A percentile compares a stretch with the other conserved stretches of the same genome.
phyloP scores from a whole-genome alignment of 2,797 vertebrate species.

The Tragopan temminckii region DNA sequence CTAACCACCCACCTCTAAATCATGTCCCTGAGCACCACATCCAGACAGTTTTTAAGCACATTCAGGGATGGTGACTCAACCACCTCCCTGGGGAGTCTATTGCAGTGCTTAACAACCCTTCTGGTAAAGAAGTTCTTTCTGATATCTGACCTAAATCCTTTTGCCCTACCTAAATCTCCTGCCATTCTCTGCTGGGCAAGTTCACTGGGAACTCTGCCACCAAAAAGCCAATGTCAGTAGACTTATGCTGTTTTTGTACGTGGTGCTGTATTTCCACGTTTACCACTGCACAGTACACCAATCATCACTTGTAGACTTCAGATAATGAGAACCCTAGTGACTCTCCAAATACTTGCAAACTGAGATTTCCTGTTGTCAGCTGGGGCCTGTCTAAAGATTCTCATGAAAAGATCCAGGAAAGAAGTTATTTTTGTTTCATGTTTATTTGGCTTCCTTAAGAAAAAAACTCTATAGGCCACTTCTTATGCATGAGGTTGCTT shows the following conservation, averaged over 20 bases:
- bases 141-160: neutral
- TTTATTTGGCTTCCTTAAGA: conserved; percentile 15
- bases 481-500: conserved; percentile 4
- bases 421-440: conserved; percentile 52
- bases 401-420: neutral
- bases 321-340: conserved; percentile 36
- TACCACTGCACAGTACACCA: conserved; percentile 16
- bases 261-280: conserved; percentile 13
- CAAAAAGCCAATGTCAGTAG: neutral
- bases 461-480: neutral
- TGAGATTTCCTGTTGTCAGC: conserved; percentile 4
- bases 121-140: no score
- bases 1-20: no score
- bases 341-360: conserved; percentile 48
- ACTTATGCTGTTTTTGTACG: conserved; percentile 13
- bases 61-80: no score
- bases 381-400: neutral
- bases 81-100: no score
- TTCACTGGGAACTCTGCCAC: neutral
- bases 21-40: no score
- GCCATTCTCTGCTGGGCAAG: neutral
- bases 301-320: conserved; percentile 16
- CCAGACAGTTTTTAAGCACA: no score
- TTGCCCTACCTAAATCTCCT: neutral
- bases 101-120: no score